These are phyloP conservation scores for Tuta absoluta DNA, from an alignment of 2,888 invertebrate genomes.

Conservation along the genomic window DNA sequence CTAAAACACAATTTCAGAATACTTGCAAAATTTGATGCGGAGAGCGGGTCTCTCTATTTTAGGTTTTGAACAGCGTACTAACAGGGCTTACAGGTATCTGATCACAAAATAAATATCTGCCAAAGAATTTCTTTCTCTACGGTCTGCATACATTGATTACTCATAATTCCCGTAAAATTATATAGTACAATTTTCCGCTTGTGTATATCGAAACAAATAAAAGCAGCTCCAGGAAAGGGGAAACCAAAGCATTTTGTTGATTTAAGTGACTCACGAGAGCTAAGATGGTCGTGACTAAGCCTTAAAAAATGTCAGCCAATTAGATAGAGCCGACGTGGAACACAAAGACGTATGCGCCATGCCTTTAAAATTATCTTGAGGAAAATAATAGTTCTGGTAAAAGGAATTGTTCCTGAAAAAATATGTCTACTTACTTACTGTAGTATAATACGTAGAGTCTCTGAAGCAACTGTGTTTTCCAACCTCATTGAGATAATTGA, in stretches of 20 bases:
- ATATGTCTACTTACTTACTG: no score
- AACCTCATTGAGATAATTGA: no score
- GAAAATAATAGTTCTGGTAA: neutral
- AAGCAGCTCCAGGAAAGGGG: slow-evolving; percentile 24
- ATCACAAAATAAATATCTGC: no score
- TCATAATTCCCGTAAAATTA: neutral
- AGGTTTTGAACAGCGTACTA: no score
- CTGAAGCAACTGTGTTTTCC: no score
- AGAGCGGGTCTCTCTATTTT: no score
- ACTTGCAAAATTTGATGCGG: no score
- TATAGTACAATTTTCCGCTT: neutral
- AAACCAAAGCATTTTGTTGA: slow-evolving; percentile 49
- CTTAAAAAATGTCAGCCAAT: slow-evolving; percentile 72
- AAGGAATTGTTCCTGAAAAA: neutral
- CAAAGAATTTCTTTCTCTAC: no score
- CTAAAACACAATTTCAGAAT: no score
- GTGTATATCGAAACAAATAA: neutral
- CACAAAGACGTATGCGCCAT: neutral
- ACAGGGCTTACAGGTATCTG: no score
- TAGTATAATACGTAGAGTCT: no score
- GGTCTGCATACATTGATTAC: no score
- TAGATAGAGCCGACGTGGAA: slow-evolving; percentile 43
- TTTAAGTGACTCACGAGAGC: slow-evolving; percentile 66
- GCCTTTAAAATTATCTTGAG: neutral
- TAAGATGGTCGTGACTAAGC: slow-evolving; percentile 66